Base-by-base conservation (phyloP, 2,797 vertebrate species). In the Sebastes taczanowskii region DNA sequence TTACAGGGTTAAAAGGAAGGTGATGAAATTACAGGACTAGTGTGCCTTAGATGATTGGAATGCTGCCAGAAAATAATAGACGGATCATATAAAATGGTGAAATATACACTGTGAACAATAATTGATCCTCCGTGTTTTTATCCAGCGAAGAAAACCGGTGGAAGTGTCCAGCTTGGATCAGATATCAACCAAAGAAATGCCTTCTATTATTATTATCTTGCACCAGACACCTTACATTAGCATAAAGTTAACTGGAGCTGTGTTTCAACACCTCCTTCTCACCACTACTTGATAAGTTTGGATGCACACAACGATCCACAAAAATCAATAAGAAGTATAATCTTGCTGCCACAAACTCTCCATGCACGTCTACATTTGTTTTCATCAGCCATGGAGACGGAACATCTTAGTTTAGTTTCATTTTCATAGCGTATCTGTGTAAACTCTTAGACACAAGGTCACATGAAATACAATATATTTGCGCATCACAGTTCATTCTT, bases 61-160 rank as follows among this genome's bases (percentile, higher is more conserved):
- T 18, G 13, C 34, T 53, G 67, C 46, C 56, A 52, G 11, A 16
- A 35, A 66, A 25, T 27, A 49, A 62, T 11, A 77, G 56, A 61
- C 32, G 18, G 23, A 86, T 77, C 46, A 62, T 68, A 68, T 61
- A 30, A 77, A 73, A 73, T 46, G 66, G 20, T 25, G 20, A 72
- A 70, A 83, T 74, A 14, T 14, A 82, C 49, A 61, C 80, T 66
- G 38, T 35, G 42, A 30, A 55, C 27, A 72, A 73, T 38, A 80
- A 81, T 73, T 74, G 75, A 78, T 80, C 7, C 14, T 10, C n/a
- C 11, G 6, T 55, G 32, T 78, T 77, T 72, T 71, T 49, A 71
- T 61, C 6, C 46, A 60, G 4, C 46, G 62, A 83, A 35, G 46
- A 38, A 49, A 63, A 73, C 23, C 8, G 9, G 14, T 77, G 34